phyloP scores from a whole-genome alignment of 2,797 vertebrate species.

The Clarias fuscus region DNA sequence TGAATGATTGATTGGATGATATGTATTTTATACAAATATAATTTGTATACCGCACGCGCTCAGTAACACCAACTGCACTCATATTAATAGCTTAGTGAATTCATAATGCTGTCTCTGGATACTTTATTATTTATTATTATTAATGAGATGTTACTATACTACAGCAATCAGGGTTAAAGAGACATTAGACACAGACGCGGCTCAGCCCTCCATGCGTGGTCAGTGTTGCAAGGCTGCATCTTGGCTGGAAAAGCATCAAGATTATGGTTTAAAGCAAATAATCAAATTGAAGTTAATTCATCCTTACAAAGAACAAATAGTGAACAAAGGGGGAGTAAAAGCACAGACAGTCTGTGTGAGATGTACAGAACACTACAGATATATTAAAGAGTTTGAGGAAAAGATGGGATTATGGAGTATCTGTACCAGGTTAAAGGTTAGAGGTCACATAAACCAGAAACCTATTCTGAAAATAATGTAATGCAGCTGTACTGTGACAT shows the following conservation, averaged over 20 bases:
- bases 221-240: neutral
- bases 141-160: neutral
- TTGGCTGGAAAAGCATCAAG: neutral
- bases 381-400: neutral
- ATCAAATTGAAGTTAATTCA: neutral
- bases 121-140: neutral
- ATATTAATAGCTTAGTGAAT: neutral
- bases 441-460: neutral
- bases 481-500: neutral
- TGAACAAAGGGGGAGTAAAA: neutral
- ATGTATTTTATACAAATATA: neutral
- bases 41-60: neutral
- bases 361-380: neutral
- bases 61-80: neutral
- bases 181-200: neutral
- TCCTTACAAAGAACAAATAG: neutral
- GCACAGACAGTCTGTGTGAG: neutral
- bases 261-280: neutral
- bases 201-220: neutral
- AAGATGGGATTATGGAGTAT: neutral
- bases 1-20: neutral
- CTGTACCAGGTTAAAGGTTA: neutral
- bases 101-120: neutral
- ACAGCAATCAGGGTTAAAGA: neutral
- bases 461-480: neutral